Evolutionary conservation across 2,888 invertebrate species (phyloP).

Genomic region (Pinctada fucata): DNA sequence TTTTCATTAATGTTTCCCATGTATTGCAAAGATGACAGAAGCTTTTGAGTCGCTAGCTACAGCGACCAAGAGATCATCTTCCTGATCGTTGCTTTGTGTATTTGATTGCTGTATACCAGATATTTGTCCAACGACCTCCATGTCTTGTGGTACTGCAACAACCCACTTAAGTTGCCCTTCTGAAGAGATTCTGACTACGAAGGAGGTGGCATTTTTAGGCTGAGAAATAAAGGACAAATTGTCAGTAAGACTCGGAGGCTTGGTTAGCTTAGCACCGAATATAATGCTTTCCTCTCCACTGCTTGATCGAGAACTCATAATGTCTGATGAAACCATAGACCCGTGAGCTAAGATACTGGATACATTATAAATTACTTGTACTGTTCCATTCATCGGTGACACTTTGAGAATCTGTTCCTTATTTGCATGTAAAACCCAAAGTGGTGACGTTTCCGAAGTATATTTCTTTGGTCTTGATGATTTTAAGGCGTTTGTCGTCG

Average conservation of each 20-base stretch:
- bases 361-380: slow-evolving; percentile 11
- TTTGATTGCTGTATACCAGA: slow-evolving; percentile 33
- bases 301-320: slow-evolving; percentile 38
- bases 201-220: not conserved
- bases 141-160: slow-evolving; percentile 47
- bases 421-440: slow-evolving; percentile 17
- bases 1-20: not conserved
- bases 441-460: not conserved
- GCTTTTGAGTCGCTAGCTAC: slow-evolving; percentile 21
- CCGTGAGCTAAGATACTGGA: slow-evolving; percentile 6
- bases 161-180: slow-evolving; percentile 37
- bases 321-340: slow-evolving; percentile 42
- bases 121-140: slow-evolving; percentile 46
- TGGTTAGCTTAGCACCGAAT: slow-evolving; percentile 29
- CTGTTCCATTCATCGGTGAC: slow-evolving; percentile 16
- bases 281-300: slow-evolving; percentile 40
- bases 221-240: not conserved
- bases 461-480: not conserved
- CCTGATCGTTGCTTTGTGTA: not conserved
- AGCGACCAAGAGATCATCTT: slow-evolving; percentile 18
- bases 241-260: no score
- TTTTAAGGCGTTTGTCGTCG: not conserved
- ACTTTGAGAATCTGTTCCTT: slow-evolving; percentile 13
- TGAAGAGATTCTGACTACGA: not conserved
- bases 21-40: slow-evolving; percentile 18